phyloP scores from a whole-genome alignment of 2,888 invertebrate species.

The Stenotaenia linearis region DNA sequence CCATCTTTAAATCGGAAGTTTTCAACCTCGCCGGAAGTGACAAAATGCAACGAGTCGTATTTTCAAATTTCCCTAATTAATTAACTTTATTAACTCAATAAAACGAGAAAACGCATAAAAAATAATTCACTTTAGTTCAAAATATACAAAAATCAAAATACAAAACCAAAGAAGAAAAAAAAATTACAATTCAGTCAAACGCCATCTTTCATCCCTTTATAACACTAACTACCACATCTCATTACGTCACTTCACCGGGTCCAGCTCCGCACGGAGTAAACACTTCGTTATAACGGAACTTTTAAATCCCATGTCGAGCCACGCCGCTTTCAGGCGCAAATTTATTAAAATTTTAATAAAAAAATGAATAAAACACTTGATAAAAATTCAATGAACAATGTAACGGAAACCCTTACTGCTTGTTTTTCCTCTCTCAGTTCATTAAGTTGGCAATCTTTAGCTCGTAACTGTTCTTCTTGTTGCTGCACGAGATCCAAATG shows the following conservation, averaged over 20 bases:
- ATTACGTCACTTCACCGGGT: neutral
- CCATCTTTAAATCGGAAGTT: neutral
- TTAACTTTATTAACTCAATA: neutral
- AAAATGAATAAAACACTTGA: neutral
- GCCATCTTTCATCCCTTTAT: too few relatives aligned
- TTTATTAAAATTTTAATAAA: neutral
- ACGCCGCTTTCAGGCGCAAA: neutral
- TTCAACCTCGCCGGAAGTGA: neutral
- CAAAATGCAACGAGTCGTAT: too few relatives aligned
- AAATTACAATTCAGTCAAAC: too few relatives aligned
- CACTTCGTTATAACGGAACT: neutral
- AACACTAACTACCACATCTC: neutral
- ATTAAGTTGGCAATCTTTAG: slow-evolving; percentile 70
- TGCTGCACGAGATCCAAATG: slow-evolving; percentile 85
- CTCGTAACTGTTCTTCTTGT: slow-evolving; percentile 74
- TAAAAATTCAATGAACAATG: slow-evolving; percentile 34
- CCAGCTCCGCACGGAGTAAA: neutral
- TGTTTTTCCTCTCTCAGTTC: slow-evolving; percentile 71
- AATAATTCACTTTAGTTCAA: neutral
- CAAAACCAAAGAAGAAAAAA: neutral
- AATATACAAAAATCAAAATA: neutral
- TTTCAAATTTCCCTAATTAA: neutral
- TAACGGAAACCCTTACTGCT: slow-evolving; percentile 55
- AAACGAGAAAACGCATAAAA: neutral
- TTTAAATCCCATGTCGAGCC: neutral